Evolutionary conservation across 2,797 vertebrate species (phyloP), one percentile per base, ranked within the genome.

Genomic region (Acridotheres tristis): DNA sequence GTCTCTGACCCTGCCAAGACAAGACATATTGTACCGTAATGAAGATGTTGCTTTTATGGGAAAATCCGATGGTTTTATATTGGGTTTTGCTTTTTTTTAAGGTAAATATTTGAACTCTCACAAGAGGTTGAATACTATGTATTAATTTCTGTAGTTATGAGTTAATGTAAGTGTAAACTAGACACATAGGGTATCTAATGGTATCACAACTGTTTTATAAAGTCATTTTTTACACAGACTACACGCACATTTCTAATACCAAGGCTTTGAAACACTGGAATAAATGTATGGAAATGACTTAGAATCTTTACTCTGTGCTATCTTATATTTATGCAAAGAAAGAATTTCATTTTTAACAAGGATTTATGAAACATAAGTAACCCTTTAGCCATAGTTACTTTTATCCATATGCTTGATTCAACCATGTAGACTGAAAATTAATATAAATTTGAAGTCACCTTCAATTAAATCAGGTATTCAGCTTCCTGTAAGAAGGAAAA

Each of bases 391-490:
- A 47, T 23, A 65, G 38, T 65, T 86, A 63, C 45, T 71, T 89
- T 72, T 71, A 90, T 50, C 57, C 61, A 47, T 59, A 59, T 9
- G 54, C 63, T 90, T 82, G 76, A 84, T 51, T 81, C 76, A 79
- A 34, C 34, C 57, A 67, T 0, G 2, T 5, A 67, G 48, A 27
- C 27, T 53, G 58, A 76, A 79, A 89, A 88, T 47, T 59, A 93
- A 82, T 76, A 22, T 11, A 85, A 81, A 51, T 74, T 82, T 65
- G 57, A 92, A 95, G 81, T 89, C 59, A 83, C 38, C 71, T 92
- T 82, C 65, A 77, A 69, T 65, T 74, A 76, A 58, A 48, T 85
- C 72, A 69, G 16, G 11, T 55, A 79, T 76, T 85, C 45, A 85
- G 48, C 47, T 71, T 42, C 21, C 55, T 17, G 42, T 48, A 62